Evolutionary conservation across 2,888 invertebrate genomes (phyloP), one percentile per base, ranked within the genome.

Genomic region (Oeneis ivallda): DNA sequence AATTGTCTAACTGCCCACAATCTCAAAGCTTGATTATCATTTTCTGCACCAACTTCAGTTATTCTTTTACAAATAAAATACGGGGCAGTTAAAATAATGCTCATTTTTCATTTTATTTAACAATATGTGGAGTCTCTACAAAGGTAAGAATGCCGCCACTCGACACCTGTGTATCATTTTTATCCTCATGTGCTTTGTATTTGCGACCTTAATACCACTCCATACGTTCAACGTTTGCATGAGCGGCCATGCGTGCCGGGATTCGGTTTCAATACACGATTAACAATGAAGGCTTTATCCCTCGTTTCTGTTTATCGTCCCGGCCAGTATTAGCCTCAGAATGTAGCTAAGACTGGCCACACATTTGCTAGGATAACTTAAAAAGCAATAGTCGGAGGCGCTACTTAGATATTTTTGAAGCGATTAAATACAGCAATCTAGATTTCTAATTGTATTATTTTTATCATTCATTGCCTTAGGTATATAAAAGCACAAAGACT

Each of bases 121-220:
- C 1, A 50, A 26, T 5, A 50, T 11, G 26, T 37, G 52, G 62
- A 47, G 34, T 41, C 58, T 19, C 26, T 11, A 41, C 41, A 19
- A 41, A 54, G 52, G 57, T 62, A 72, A 67, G 74, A 76, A 77
- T 76, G 75, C 69, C 73, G 74, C 62, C 74, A 77, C 72, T 79
- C 75, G 76, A 80, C 77, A 79, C 76, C 75, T 78, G 80, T 70
- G 73, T 76, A 71, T 75, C 68, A 57, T 54, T 65, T 62, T 59
- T 70, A 26, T 49, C 47, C 45, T 13, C 61, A 37, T 0, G 45
- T 37, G 45, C 57, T 65, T 62, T 39, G 43, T 50, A 69, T 26
- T 67, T 47, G 39, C 39, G 45, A 63, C 59, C 53, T 47, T 66
- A 64, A 61, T 19, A 26, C 60, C 43, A n/a, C 13, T 8, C 7